A percentile compares a stretch with the other conserved stretches of the same genome.
Evolutionary conservation across 2,113 vertebrate species (phyloP).

Genomic region (Sigmodon hispidus): DNA sequence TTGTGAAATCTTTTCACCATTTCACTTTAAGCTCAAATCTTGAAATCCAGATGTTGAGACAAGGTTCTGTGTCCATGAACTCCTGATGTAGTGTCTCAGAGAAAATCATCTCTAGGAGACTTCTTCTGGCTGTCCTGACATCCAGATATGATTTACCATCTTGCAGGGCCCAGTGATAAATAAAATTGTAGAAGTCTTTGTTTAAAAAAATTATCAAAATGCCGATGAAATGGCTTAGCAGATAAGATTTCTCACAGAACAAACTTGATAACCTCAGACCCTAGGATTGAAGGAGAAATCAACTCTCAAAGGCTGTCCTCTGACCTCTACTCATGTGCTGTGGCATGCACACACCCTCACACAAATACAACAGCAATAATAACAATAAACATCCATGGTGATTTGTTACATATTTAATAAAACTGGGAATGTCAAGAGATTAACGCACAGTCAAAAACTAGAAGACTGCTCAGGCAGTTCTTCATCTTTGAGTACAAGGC

Average conservation of each 20-base stretch:
- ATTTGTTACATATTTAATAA: too few relatives aligned
- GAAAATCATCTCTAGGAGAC: neutral
- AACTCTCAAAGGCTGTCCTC: neutral
- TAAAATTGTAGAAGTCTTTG: neutral
- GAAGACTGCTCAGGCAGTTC: too few relatives aligned
- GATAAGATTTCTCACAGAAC: neutral
- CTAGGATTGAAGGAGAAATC: neutral
- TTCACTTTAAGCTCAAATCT: neutral
- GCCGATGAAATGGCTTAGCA: neutral
- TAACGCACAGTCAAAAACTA: too few relatives aligned
- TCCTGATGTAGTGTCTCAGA: neutral
- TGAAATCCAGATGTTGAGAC: neutral
- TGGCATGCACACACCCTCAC: neutral
- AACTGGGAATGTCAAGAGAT: too few relatives aligned
- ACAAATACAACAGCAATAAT: neutral
- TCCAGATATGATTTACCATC: neutral
- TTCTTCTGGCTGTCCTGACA: neutral
- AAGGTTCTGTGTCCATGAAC: neutral
- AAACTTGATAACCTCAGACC: neutral
- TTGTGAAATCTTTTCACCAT: neutral
- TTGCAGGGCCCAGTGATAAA: neutral
- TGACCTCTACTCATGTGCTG: neutral
- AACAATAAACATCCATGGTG: neutral
- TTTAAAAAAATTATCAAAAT: neutral
- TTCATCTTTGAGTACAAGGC: too few relatives aligned